Conservation (phyloP, 1,140 invertebrate species). For the Cotesia glomerata region DNA sequence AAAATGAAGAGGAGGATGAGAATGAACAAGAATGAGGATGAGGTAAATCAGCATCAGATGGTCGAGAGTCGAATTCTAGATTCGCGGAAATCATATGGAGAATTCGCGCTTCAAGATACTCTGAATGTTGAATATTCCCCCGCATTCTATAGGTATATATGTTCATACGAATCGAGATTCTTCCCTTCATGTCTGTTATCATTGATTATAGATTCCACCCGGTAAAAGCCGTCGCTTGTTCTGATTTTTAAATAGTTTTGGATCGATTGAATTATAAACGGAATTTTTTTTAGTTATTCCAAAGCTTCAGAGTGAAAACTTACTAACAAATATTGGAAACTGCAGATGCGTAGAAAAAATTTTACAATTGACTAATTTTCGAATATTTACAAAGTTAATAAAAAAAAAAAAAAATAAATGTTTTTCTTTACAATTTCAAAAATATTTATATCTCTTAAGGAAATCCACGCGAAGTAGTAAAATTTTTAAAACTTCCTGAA, state of each 20-base stretch:
- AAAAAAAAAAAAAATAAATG: no score
- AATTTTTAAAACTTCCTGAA: no score
- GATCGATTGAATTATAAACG: background rate
- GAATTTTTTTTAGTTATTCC: background rate
- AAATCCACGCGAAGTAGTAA: no score
- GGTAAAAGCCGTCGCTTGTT: background rate
- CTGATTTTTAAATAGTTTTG: background rate
- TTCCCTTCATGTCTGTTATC: background rate
- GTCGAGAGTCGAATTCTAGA: background rate
- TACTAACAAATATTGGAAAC: no score
- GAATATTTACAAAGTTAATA: no score
- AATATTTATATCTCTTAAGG: no score
- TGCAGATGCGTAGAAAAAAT: no score
- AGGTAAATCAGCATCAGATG: background rate
- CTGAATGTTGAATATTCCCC: background rate
- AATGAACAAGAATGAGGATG: background rate
- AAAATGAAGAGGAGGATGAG: background rate
- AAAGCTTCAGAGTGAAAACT: background rate
- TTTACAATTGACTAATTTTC: no score
- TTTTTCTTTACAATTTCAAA: no score
- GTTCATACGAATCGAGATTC: no score
- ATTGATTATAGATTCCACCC: background rate
- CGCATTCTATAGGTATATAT: background rate
- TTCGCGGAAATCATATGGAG: slow-evolving; percentile 5
- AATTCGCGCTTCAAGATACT: background rate